Evolutionary conservation across 2,797 vertebrate genomes (phyloP).

Genomic region (Propithecus perrieri): DNA sequence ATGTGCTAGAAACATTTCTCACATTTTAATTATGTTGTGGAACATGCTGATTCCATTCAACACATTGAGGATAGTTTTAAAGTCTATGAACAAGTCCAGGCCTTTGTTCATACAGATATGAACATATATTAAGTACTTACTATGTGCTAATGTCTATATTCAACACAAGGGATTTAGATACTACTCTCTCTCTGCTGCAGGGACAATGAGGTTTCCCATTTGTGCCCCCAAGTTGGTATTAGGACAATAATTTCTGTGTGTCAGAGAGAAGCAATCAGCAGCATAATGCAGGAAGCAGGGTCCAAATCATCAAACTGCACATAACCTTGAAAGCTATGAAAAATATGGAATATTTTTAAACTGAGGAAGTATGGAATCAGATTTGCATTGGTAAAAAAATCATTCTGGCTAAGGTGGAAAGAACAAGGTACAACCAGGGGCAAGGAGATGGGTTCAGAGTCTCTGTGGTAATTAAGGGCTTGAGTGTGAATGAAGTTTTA

Average conservation of each 20-base stretch:
- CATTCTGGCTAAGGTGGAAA: not conserved
- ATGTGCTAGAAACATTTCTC: slow-evolving; percentile 66
- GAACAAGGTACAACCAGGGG: no score
- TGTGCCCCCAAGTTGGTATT: not conserved
- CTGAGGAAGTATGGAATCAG: not conserved
- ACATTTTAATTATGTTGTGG: slow-evolving; percentile 67
- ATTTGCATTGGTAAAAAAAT: not conserved
- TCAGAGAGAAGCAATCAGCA: not conserved
- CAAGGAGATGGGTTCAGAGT: not conserved
- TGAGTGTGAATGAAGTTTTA: not conserved
- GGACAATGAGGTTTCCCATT: not conserved
- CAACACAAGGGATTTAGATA: not conserved
- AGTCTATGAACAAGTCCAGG: not conserved
- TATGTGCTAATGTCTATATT: not conserved
- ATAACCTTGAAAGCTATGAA: not conserved
- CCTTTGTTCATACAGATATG: not conserved
- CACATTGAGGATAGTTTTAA: slow-evolving; percentile 33
- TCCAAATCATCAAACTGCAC: not conserved
- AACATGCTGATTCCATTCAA: slow-evolving; percentile 62
- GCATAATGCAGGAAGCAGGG: not conserved
- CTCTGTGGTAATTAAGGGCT: not conserved
- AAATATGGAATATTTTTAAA: not conserved
- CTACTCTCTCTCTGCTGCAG: not conserved
- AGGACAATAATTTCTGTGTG: not conserved
- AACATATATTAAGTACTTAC: not conserved